Evolutionary conservation across 2,797 vertebrate species (phyloP).

Genomic region (Sandelia bainsii): DNA sequence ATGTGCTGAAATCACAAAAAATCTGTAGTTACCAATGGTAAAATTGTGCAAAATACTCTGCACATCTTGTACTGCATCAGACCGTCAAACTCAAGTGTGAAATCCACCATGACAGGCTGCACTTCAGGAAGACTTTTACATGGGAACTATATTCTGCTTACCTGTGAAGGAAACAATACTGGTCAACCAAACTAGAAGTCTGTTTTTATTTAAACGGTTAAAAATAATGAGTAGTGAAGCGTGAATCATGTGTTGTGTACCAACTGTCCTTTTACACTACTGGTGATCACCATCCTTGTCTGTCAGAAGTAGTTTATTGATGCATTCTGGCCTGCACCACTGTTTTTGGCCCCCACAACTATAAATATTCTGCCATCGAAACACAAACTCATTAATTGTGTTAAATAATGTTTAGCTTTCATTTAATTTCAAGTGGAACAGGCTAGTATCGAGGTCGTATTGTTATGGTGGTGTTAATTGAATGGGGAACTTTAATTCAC

Average conservation of each 20-base stretch:
- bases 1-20: not conserved
- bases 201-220: too few species aligned
- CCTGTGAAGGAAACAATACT: not conserved
- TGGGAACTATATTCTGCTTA: not conserved
- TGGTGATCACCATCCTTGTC: too few species aligned
- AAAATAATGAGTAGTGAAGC: not conserved
- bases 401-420: not conserved
- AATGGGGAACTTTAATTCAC: slow-evolving; percentile 3
- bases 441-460: not conserved
- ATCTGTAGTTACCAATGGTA: too few species aligned
- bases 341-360: not conserved
- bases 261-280: too few species aligned
- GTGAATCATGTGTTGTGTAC: too few species aligned
- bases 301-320: too few species aligned
- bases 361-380: slow-evolving; percentile 4
- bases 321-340: not conserved
- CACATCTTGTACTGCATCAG: not conserved
- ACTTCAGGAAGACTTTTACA: not conserved
- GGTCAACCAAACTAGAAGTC: not conserved
- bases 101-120: not conserved
- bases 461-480: not conserved
- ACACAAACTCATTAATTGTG: slow-evolving; percentile 19
- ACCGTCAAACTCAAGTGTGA: not conserved
- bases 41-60: not conserved
- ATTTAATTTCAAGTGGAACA: slow-evolving; percentile 14